Evolutionary conservation across 2,797 vertebrate genomes (phyloP).

Genomic region (Centropyge bicolor): DNA sequence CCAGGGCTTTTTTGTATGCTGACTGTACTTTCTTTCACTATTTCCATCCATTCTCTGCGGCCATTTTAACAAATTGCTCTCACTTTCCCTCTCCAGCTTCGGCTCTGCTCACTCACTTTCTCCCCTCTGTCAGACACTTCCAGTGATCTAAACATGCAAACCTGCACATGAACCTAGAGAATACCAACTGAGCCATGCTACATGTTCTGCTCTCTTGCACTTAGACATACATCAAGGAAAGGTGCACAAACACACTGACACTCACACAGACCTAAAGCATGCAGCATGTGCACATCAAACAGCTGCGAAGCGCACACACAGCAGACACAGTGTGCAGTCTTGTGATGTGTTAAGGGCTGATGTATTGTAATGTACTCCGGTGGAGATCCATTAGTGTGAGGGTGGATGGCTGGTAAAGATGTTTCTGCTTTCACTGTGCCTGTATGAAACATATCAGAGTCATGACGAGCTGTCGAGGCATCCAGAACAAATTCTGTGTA

Average conservation of each 20-base stretch:
- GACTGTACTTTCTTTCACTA: conserved; percentile 5
- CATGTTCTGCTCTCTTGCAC: neutral
- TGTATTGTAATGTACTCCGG: neutral
- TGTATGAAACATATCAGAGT: neutral
- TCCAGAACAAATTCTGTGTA: neutral
- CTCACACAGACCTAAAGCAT: neutral
- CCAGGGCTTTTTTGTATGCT: neutral
- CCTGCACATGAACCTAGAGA: conserved; percentile 21
- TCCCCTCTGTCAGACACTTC: conserved; percentile 5
- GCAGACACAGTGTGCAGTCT: conserved; percentile 1
- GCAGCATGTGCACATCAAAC: neutral
- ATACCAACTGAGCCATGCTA: conserved; percentile 15
- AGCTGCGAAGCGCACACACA: neutral
- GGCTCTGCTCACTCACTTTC: neutral
- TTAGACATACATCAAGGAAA: neutral
- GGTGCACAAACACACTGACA: conserved; percentile 2
- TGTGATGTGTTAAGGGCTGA: conserved; percentile 11
- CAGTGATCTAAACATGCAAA: conserved; percentile 34
- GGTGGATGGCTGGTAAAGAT: conserved; percentile 22
- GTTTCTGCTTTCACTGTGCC: conserved; percentile 10
- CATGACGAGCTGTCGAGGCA: neutral
- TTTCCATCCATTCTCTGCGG: conserved; percentile 26
- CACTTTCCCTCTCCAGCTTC: conserved; percentile 2
- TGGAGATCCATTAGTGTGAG: conserved; percentile 23
- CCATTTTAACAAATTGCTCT: conserved; percentile 24